These are phyloP conservation scores for Microcebus ravelobensis DNA, from an alignment of 2,113 vertebrate genomes.

Conservation along the genomic window DNA sequence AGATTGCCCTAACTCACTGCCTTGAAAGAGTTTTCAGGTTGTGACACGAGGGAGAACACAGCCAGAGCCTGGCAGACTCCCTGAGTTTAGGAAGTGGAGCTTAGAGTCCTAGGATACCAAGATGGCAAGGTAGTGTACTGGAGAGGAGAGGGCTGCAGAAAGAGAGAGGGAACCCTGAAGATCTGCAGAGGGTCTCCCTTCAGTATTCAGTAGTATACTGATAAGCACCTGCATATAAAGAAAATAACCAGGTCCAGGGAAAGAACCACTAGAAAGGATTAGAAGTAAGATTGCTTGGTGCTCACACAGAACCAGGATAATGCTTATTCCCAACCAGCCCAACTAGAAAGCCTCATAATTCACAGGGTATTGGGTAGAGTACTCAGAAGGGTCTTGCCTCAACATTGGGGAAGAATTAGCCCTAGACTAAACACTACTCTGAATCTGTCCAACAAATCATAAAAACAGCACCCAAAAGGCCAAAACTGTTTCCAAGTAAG, in stretches of 20 bases:
- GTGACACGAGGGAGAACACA: neutral
- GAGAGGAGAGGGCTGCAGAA: neutral
- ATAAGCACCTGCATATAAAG: neutral
- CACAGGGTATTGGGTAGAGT: neutral
- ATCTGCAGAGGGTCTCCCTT: neutral
- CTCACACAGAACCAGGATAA: neutral
- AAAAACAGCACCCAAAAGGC: slow-evolving; percentile 38
- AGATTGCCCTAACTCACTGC: neutral
- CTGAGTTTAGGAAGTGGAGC: neutral
- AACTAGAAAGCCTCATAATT: neutral
- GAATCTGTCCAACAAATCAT: slow-evolving; percentile 38
- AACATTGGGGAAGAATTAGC: slow-evolving; percentile 9
- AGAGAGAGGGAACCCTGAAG: neutral
- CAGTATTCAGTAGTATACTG: neutral
- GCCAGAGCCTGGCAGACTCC: neutral
- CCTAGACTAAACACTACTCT: slow-evolving; percentile 58
- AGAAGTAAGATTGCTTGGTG: neutral
- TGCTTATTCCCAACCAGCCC: neutral
- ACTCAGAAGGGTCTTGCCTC: slow-evolving; percentile 34
- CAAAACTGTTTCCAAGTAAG: slow-evolving; percentile 47
- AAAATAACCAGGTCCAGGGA: neutral
- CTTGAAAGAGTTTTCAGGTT: neutral
- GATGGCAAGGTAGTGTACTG: neutral
- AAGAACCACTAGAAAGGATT: neutral
- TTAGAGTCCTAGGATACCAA: neutral